Evolutionary conservation across 1,140 invertebrate genomes (phyloP), one percentile per base, ranked within the genome.

Genomic region (Drosophila serrata): DNA sequence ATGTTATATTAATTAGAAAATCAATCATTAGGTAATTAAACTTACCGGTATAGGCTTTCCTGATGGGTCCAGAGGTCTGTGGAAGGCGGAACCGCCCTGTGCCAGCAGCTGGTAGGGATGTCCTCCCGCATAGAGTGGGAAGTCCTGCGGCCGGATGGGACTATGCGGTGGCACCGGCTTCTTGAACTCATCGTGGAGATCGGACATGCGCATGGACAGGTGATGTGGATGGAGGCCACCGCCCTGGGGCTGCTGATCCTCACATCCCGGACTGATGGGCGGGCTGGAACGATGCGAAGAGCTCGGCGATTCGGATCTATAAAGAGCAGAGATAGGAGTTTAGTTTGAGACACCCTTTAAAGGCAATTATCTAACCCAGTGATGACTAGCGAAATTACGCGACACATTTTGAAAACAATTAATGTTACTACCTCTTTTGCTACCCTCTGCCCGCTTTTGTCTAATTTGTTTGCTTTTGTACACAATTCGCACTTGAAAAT

Each of bases 201-300:
- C 88, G 56, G 92, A 88, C 69, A 87, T 82, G 31, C 82, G 87
- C 75, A 91, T 90, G 67, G 75, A 63, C 55, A 92, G 49, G 62
- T 92, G 88, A 9, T 84, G 85, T 7, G 73, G 51, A 35, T 88
- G 81, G 17, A 65, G 46, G 9, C 58, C 68, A 6, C 59, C 49
- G 11, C 59, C 53, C 11, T 77, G 81, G 0, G 65, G 65, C 51
- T 91, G 87, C 46, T 92, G 92, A 78, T 93, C 91, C 64, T 93
- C 92, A 45, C 92, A 93, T 35, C 92, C 92, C 0, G 92, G 92
- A 75, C 92, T 93, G 13, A 93, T 93, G 49, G 92, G 91, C 64
- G 92, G 92, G 84, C 92, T 93, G 49, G 92, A 93, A 40, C 91
- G 91, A 65, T 91, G 91, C 45, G 92, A 93, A n/a, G 92, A 93